phyloP scores from a whole-genome alignment of 2,888 invertebrate species.

The Pyrrhopygopsis socrates region DNA sequence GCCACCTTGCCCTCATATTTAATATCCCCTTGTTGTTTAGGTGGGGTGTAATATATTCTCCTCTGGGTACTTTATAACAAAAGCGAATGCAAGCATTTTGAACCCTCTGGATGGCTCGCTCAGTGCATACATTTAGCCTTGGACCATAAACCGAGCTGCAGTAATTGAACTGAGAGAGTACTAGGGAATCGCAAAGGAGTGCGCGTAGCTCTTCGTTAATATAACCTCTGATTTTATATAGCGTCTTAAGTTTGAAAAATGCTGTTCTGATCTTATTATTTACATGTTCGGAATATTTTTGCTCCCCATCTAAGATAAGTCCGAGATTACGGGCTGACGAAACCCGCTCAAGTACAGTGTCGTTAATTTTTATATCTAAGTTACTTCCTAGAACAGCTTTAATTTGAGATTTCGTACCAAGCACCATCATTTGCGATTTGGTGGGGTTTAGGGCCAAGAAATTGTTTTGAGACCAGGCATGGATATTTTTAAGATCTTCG shows the following conservation, averaged over 20 bases:
- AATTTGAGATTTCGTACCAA: slow-evolving; percentile 12
- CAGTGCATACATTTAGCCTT: not conserved
- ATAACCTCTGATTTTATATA: slow-evolving; percentile 27
- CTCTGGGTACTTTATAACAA: not conserved
- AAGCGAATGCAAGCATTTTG: not conserved
- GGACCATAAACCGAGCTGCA: too few relatives aligned
- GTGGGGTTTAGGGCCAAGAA: not conserved
- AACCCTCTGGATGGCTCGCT: too few relatives aligned
- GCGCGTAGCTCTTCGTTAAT: not conserved
- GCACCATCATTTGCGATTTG: slow-evolving; percentile 22
- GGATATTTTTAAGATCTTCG: slow-evolving; percentile 3
- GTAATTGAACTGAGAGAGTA: too few relatives aligned
- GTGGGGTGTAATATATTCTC: not conserved
- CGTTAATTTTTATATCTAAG: not conserved
- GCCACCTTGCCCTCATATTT: not conserved
- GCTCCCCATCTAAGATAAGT: slow-evolving; percentile 25
- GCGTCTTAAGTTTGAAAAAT: slow-evolving; percentile 1
- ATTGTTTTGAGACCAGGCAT: not conserved
- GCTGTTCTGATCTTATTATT: too few relatives aligned
- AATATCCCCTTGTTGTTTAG: not conserved
- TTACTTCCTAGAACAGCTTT: not conserved
- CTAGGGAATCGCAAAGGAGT: too few relatives aligned
- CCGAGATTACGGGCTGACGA: slow-evolving; percentile 27
- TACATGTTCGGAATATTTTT: slow-evolving; percentile 17
- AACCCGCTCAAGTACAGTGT: not conserved